A percentile compares a stretch with the other conserved stretches of the same genome.
phyloP scores from a whole-genome alignment of 2,888 invertebrate genomes.

The Autographa gamma region DNA sequence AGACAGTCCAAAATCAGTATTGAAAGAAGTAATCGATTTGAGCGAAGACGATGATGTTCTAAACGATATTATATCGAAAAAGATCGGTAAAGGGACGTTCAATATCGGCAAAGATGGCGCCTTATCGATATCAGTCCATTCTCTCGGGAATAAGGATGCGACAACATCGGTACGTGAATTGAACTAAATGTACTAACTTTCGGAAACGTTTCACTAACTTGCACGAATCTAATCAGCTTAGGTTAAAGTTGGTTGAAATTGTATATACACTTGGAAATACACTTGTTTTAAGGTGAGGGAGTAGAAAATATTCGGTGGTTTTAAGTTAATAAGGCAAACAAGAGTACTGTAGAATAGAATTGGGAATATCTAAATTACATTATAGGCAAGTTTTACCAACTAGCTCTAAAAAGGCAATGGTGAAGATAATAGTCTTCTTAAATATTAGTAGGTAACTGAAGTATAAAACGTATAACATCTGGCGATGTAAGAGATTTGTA shows the following conservation, averaged over 20 bases:
- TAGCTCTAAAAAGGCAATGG: too few relatives aligned
- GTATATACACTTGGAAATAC: constrained; percentile 21
- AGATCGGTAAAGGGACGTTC: constrained; percentile 78
- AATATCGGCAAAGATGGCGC: constrained; percentile 84
- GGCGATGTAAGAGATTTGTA: too few relatives aligned
- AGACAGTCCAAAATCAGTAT: constrained; percentile 72
- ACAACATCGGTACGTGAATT: constrained; percentile 77
- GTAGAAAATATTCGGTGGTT: not conserved
- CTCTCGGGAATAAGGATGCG: constrained; percentile 66
- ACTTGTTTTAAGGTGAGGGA: constrained; percentile 26
- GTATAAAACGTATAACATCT: too few relatives aligned
- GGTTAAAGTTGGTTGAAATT: constrained; percentile 22
- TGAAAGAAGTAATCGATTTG: constrained; percentile 82
- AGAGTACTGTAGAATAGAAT: not conserved
- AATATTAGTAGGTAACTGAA: too few relatives aligned
- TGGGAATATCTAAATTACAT: too few relatives aligned
- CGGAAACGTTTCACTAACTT: constrained; percentile 58
- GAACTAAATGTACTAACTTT: constrained; percentile 66
- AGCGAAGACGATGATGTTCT: constrained; percentile 80
- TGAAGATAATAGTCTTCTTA: too few relatives aligned
- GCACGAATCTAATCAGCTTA: constrained; percentile 53
- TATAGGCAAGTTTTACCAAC: too few relatives aligned
- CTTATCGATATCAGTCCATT: constrained; percentile 82
- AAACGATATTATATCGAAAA: constrained; percentile 78
- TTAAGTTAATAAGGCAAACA: not conserved